Conservation (phyloP, 2,113 vertebrate genomes). For the Pterocles orientalis region DNA sequence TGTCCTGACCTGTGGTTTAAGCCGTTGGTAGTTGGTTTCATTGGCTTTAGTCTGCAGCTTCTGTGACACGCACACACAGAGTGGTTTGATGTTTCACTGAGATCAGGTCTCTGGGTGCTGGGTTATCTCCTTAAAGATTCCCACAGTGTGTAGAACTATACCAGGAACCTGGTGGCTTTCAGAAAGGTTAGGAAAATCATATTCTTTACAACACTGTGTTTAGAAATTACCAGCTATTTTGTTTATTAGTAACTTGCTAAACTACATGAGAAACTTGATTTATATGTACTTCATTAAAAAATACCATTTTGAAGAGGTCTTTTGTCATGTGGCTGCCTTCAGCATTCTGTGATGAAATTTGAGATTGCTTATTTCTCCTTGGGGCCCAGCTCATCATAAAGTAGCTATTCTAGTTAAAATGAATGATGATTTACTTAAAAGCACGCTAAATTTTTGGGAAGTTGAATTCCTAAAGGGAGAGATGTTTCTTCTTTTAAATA, state of each 20-base stretch:
- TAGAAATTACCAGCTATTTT: slow-evolving; percentile 23
- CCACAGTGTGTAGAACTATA: not conserved
- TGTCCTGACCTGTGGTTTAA: slow-evolving; percentile 20
- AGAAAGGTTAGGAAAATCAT: not conserved
- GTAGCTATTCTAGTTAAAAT: slow-evolving; percentile 9
- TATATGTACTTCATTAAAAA: slow-evolving; percentile 27
- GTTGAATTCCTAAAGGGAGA: not conserved
- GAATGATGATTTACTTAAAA: not conserved
- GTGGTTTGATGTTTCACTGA: not conserved
- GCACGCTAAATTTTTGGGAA: not conserved
- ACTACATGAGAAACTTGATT: slow-evolving; percentile 22
- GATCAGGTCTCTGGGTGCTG: not conserved
- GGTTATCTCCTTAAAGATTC: not conserved
- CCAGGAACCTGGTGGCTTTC: not conserved
- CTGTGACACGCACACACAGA: not conserved
- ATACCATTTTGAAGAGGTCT: slow-evolving; percentile 15
- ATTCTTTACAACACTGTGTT: slow-evolving; percentile 2
- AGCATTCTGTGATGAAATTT: not conserved
- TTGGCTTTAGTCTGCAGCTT: not conserved
- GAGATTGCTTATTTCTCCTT: not conserved
- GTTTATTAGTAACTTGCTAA: slow-evolving; percentile 7
- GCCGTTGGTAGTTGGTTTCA: not conserved
- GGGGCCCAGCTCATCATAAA: not conserved
- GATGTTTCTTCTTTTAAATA: not conserved
- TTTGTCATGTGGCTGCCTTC: not conserved